A percentile compares a stretch with the other conserved stretches of the same genome.
Evolutionary conservation across 2,888 invertebrate species (phyloP).

Genomic region (Nipponacmea schrenckii): DNA sequence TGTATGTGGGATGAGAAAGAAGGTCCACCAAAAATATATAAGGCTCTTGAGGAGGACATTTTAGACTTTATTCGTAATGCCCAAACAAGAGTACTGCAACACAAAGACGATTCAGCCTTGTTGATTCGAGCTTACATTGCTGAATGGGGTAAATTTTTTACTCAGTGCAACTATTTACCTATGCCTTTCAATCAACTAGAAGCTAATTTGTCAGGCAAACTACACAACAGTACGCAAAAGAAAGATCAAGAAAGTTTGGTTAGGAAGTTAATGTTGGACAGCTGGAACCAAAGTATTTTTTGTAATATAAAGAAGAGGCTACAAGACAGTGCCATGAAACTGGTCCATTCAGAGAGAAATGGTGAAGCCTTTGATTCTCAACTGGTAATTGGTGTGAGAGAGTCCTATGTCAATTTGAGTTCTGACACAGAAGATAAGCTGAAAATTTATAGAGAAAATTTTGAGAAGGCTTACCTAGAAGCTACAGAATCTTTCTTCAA

Average conservation of each 20-base stretch:
- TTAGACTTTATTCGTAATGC: slow-evolving; percentile 94
- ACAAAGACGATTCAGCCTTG: slow-evolving; percentile 93
- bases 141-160: slow-evolving; percentile 98
- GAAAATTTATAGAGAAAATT: slow-evolving; percentile 94
- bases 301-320: slow-evolving; percentile 89
- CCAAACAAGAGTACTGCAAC: slow-evolving; percentile 86
- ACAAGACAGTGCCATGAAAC: slow-evolving; percentile 88
- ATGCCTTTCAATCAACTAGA: slow-evolving; percentile 95
- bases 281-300: slow-evolving; percentile 98
- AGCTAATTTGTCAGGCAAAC: slow-evolving; percentile 82
- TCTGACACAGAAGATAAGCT: slow-evolving; percentile 92
- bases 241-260: slow-evolving; percentile 86
- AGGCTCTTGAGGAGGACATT: slow-evolving; percentile 90
- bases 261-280: slow-evolving; percentile 92
- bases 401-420: slow-evolving; percentile 96
- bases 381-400: slow-evolving; percentile 95
- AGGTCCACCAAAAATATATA: slow-evolving; percentile 86
- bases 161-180: slow-evolving; percentile 96
- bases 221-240: slow-evolving; percentile 70
- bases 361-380: slow-evolving; percentile 98
- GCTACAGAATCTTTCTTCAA: slow-evolving; percentile 92
- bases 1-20: slow-evolving; percentile 95
- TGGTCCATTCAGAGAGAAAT: slow-evolving; percentile 95
- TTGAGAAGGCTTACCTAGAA: slow-evolving; percentile 93
- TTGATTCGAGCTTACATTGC: slow-evolving; percentile 91